Evolutionary conservation across 2,113 vertebrate genomes (phyloP), one percentile per base, ranked within the genome.

Genomic region (Melanerpes aurifrons): DNA sequence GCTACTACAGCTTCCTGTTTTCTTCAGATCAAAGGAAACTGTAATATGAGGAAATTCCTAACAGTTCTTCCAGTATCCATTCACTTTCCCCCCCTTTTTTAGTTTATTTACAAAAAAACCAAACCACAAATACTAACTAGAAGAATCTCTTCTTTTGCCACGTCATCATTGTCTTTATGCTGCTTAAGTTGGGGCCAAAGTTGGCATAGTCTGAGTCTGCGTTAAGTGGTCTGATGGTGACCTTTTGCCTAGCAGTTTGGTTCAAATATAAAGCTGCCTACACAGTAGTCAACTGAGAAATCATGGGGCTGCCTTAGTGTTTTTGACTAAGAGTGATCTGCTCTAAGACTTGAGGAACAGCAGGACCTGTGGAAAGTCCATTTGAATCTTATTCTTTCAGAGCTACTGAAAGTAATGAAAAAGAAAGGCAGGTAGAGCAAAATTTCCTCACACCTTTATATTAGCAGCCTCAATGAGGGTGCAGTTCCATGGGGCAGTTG

Each of bases 1-100:
- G 80, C 62, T 83, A 89, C 94, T 94, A 86, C 69, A 91, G 74
- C 54, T 89, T 96, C 89, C 85, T 86, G 82, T 92, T 86, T 94
- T 87, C 54, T 82, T 87, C 45, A 78, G 62, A 90, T 92, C 69
- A 92, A 94, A 96, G 85, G 24, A 64, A 35, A 62, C 32, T 54
- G 35, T 56, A 86, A 83, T n/a, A 63, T 12, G 31, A 91, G 79
- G 69, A 87, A 90, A 72, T 53, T 91, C 62, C 58, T 64, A 21
- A 9, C 54, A 40, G 62, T 74, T 71, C 48, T 68, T 74, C 28
- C 53, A 72, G 35, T 76, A 66, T 67, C 71, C 56, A 87, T 90
- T 89, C 54, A 37, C 31, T 48, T 75, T 76, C 18, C 80, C 79
- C 45, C 57, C 45, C 58, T 48, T 61, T 70, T 31, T 21, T 68